Evolutionary conservation across 2,888 invertebrate genomes (phyloP), one percentile per base, ranked within the genome.

Genomic region (Lapara coniferarum): DNA sequence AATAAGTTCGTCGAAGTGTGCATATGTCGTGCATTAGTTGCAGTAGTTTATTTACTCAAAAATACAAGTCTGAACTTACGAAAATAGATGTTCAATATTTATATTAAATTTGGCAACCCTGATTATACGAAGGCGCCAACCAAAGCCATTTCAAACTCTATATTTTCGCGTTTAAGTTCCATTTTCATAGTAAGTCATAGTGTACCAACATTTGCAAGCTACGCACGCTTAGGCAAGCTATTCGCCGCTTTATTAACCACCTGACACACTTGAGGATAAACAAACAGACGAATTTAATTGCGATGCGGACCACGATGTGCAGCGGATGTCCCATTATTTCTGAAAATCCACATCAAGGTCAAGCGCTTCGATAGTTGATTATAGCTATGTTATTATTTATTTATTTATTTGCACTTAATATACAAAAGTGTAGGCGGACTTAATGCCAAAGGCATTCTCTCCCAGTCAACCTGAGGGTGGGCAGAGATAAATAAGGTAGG

Each of bases 281-380:
- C 63, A 59, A 68, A 68, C 52, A 58, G 68, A 68, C 68, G 53
- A 59, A 63, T 68, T 68, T 63, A 68, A 68, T 68, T 63, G 53
- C 44, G 53, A 68, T 68, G 68, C 68, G 6, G 44, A 19, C 53
- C 68, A 63, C 58, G 68, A 14, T 13, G 53, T 59, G 59, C 59
- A 52, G 37, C 57, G 59, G 53, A 59, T 53, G 68, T 63, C 13
- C 63, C 19, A 63, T 63, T 63, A 63, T 63, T 59, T 49, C 49
- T 63, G 46, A 63, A 49, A 49, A 46, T 46, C 49, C 19, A 16
- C 63, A 63, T 63, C 63, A 63, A 63, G 63, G 63, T 63, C 46
- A 63, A 49, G 19, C 63, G 44, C 44, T 59, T 44, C 13, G 16
- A 13, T 55, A 19, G 19, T 49, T 63, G 63, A 49, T 63, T 19